These are phyloP conservation scores for Microplitis mediator DNA, from an alignment of 1,140 invertebrate species.

Conservation along the genomic window DNA sequence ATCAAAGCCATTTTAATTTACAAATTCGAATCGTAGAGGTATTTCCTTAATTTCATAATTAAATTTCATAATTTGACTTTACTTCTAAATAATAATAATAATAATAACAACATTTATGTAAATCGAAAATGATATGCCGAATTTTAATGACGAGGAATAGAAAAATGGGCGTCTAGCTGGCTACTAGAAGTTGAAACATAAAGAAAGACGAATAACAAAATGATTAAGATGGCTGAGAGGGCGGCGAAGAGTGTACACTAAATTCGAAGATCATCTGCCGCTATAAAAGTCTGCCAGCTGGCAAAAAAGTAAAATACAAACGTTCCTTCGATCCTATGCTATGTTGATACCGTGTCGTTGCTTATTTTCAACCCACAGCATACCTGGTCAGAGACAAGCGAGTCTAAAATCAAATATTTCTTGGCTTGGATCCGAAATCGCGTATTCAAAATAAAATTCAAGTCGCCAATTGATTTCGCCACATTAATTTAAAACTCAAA, in stretches of 20 bases:
- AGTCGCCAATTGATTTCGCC: constrained; percentile 16
- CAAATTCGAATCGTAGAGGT: background rate
- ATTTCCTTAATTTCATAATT: constrained; percentile 41
- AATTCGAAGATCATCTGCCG: constrained; percentile 58
- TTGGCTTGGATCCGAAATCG: constrained; percentile 56
- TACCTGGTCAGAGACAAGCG: constrained; percentile 57
- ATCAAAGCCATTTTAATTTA: background rate
- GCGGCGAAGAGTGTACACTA: constrained; percentile 27
- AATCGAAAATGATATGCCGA: constrained; percentile 26
- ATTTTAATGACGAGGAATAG: constrained; percentile 27
- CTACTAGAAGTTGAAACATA: constrained; percentile 2
- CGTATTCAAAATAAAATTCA: constrained; percentile 31
- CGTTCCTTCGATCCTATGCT: constrained; percentile 54
- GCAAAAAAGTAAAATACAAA: constrained; percentile 62
- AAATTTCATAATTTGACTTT: too few species aligned
- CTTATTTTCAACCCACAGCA: constrained; percentile 59
- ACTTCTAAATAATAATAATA: constrained; percentile 19
- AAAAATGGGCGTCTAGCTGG: constrained; percentile 21
- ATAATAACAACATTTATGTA: constrained; percentile 4
- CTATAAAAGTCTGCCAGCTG: constrained; percentile 61
- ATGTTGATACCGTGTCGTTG: constrained; percentile 61
- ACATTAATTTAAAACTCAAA: too few species aligned
- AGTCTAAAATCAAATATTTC: constrained; percentile 49
- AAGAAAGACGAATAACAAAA: constrained; percentile 21
- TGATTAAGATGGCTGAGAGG: constrained; percentile 33